Evolutionary conservation across 2,113 vertebrate genomes (phyloP), one percentile per base, ranked within the genome.

Genomic region (Plecturocebus donacophilus): DNA sequence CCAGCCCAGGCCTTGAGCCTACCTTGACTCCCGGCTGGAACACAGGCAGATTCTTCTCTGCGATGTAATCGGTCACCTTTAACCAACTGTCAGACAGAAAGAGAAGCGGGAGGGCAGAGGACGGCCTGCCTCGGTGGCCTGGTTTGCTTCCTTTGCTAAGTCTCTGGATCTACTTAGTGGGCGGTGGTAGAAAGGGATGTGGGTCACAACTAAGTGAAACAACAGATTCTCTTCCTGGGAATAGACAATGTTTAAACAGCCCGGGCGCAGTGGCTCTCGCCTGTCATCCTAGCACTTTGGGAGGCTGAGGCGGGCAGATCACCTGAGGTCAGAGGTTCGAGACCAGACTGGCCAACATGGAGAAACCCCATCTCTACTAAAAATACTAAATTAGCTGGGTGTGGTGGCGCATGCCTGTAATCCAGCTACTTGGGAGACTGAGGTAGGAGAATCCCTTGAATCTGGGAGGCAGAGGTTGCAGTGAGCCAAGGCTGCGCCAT

Each of bases 21-120:
- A 99, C 99, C 99, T 99, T 99, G 94, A 99, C 97, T 97, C 99
- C 99, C 7, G 99, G 99, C 2, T 99, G 99, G 97, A 99, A 98
- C 12, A 98, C 98, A 6, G 99, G 99, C 68, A 99, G 98, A 97
- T 99, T 99, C 98, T 98, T 98, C 97, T 99, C 99, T 0, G 89
- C 93, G 94, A 99, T 99, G 97, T 99, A 99, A 80, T 99, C 99
- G 0, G 98, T 99, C 94, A 99, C 99, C 97, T 99, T 99, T 91
- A 99, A 23, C 99, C 99, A 99, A 97, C 99, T 99, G 98, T 70
- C 98, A 4, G n/a, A 10, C 5, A 94, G 70, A 40, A 84, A 97
- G 4, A 16, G 66, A 81, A 40, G 30, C n/a, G 54, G 68, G 47
- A 86, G 66, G 68, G 32, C 47, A 61, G 92, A 27, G 35, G 54